A percentile compares a stretch with the other conserved stretches of the same genome.
Evolutionary conservation across 2,888 invertebrate species (phyloP).

Genomic region (Megamerina dolium): DNA sequence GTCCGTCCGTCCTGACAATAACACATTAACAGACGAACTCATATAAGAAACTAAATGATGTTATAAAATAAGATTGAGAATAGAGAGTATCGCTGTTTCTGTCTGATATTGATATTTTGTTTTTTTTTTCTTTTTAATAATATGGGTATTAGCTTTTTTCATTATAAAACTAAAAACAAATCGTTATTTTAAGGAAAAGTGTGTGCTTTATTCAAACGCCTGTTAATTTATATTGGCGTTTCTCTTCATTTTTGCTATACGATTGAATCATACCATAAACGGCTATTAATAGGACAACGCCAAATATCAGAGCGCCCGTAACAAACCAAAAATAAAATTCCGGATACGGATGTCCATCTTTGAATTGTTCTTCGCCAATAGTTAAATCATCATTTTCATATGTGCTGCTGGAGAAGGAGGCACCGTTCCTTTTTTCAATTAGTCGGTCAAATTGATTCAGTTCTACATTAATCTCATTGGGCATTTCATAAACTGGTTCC

Average conservation of each 20-base stretch:
- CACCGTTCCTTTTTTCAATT: slow-evolving; percentile 12
- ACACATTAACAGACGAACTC: too few species aligned
- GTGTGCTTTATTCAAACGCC: slow-evolving; percentile 18
- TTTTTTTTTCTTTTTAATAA: too few species aligned
- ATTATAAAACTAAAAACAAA: background rate
- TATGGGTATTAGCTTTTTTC: background rate
- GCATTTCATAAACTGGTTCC: slow-evolving; percentile 37
- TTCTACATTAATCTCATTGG: slow-evolving; percentile 14
- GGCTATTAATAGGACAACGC: slow-evolving; percentile 24
- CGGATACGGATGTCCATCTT: slow-evolving; percentile 20
- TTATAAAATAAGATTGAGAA: too few species aligned
- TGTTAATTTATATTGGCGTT: slow-evolving; percentile 33
- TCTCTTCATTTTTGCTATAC: slow-evolving; percentile 27
- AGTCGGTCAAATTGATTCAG: slow-evolving; percentile 20
- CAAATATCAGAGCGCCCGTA: slow-evolving; percentile 27
- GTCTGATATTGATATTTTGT: too few species aligned
- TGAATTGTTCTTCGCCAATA: slow-evolving; percentile 11
- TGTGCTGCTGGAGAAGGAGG: slow-evolving; percentile 10
- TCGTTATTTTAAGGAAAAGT: background rate
- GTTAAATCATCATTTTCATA: slow-evolving; percentile 14
- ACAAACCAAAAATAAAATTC: slow-evolving; percentile 39
- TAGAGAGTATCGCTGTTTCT: too few species aligned
- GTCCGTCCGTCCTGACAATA: too few species aligned
- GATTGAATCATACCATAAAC: slow-evolving; percentile 31
- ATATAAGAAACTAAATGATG: too few species aligned